A percentile compares a stretch with the other conserved stretches of the same genome.
Evolutionary conservation across 1,140 invertebrate genomes (phyloP).

Genomic region (Leptinotarsa defecta): DNA sequence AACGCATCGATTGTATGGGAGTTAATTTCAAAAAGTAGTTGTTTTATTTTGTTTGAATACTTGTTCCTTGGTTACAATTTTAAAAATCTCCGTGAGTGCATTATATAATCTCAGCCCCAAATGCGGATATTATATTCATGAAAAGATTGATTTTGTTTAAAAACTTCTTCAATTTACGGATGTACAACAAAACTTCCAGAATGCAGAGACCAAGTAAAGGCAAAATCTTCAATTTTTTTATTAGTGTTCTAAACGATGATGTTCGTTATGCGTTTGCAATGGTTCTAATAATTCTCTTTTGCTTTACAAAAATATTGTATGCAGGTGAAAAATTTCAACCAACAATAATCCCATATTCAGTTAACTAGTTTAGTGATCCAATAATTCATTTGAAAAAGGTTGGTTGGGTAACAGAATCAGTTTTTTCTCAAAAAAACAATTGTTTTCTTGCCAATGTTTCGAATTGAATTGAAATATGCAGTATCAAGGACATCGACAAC

Average conservation of each 20-base stretch:
- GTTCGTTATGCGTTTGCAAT: not conserved
- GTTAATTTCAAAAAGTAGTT: slow-evolving; percentile 9
- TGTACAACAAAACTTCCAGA: slow-evolving; percentile 14
- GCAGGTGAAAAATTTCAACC: not conserved
- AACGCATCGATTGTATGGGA: not conserved
- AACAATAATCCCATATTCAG: not conserved
- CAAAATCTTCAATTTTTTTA: not conserved
- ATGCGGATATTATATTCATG: not conserved
- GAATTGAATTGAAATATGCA: no score
- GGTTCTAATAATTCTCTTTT: not conserved
- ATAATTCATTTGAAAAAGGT: no score
- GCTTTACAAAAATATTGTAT: not conserved
- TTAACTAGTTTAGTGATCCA: no score
- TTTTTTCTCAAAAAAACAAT: no score
- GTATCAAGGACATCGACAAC: no score
- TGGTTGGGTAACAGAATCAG: no score
- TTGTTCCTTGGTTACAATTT: slow-evolving; percentile 13
- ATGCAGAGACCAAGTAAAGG: not conserved
- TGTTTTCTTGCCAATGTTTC: no score
- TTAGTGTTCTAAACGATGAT: not conserved
- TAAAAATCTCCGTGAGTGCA: not conserved
- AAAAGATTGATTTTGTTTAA: not conserved
- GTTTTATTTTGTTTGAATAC: slow-evolving; percentile 18
- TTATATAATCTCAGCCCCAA: slow-evolving; percentile 9
- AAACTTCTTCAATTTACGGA: not conserved